A percentile compares a stretch with the other conserved stretches of the same genome.
phyloP scores from a whole-genome alignment of 2,888 invertebrate species.

The Ochropleura plecta region DNA sequence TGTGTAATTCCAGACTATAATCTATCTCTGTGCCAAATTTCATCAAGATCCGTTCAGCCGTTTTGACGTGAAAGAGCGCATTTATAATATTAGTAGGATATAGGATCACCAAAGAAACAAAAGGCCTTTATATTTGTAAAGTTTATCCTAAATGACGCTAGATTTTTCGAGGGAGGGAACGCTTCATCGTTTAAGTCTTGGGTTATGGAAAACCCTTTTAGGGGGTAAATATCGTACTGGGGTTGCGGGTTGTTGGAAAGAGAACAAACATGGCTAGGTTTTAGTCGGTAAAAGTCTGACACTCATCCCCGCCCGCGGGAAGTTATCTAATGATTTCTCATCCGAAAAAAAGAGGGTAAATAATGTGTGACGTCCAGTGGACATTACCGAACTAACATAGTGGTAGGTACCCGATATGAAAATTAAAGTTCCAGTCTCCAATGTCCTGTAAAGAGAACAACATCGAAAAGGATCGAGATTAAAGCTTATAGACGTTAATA shows the following conservation, averaged over 20 bases:
- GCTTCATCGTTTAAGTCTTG: constrained; percentile 18
- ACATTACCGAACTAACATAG: constrained; percentile 9
- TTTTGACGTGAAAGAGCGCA: too few species aligned
- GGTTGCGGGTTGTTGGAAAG: too few species aligned
- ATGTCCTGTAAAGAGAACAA: constrained; percentile 47
- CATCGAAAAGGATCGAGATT: constrained; percentile 70
- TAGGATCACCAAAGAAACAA: constrained; percentile 7
- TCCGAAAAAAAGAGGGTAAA: too few species aligned
- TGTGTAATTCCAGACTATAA: too few species aligned
- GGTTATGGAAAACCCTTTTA: constrained; percentile 38
- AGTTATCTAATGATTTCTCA: too few species aligned
- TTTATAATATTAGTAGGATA: not conserved
- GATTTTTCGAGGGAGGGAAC: constrained; percentile 25
- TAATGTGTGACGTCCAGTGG: not conserved
- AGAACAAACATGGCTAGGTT: too few species aligned
- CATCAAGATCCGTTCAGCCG: too few species aligned
- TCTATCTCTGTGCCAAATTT: too few species aligned
- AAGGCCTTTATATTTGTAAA: constrained; percentile 2
- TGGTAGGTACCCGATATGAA: constrained; percentile 34
- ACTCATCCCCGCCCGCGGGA: too few species aligned
- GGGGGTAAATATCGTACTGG: constrained; percentile 14
- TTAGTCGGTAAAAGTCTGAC: too few species aligned
- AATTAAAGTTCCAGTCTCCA: constrained; percentile 42
- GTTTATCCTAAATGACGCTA: constrained; percentile 1
- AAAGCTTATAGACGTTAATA: constrained; percentile 75